Percentiles rank a stretch among this genome's conserved stretches.
Evolutionary conservation across 2,113 vertebrate genomes (phyloP).

Genomic region (Tenrec ecaudatus): DNA sequence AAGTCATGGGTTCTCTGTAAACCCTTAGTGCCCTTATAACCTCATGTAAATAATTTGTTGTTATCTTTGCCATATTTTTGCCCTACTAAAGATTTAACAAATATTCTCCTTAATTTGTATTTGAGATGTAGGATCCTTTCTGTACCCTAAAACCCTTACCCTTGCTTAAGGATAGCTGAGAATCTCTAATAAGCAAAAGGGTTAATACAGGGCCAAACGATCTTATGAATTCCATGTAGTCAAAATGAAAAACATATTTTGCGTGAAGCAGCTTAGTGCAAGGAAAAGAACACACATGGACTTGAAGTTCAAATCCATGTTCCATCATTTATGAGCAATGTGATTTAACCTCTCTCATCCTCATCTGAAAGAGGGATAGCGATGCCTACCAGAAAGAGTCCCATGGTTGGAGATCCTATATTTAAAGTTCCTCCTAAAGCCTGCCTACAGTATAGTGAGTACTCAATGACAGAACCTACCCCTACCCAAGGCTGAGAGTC

Average conservation of each 20-base stretch:
- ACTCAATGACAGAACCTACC: neutral
- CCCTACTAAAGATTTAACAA: too few species aligned
- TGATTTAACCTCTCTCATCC: neutral
- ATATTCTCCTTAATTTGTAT: too few species aligned
- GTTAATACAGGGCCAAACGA: neutral
- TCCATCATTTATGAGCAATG: neutral
- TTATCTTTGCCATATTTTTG: too few species aligned
- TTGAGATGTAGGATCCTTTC: too few species aligned
- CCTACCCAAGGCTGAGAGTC: neutral
- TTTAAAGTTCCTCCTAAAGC: neutral
- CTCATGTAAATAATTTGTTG: too few species aligned
- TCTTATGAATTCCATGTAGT: neutral
- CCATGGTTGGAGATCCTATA: neutral
- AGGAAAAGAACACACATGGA: neutral
- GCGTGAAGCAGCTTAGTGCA: neutral
- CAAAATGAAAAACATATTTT: neutral
- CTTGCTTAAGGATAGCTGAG: neutral
- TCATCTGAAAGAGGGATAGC: neutral
- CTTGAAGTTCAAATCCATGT: neutral
- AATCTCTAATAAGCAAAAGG: neutral
- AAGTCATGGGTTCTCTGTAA: too few species aligned
- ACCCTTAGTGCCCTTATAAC: too few species aligned
- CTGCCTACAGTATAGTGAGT: neutral
- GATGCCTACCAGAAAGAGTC: neutral
- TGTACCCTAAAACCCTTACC: neutral